A percentile compares a stretch with the other conserved stretches of the same genome.
Evolutionary conservation across 2,797 vertebrate species (phyloP).

Genomic region (Tarsius wallacei): DNA sequence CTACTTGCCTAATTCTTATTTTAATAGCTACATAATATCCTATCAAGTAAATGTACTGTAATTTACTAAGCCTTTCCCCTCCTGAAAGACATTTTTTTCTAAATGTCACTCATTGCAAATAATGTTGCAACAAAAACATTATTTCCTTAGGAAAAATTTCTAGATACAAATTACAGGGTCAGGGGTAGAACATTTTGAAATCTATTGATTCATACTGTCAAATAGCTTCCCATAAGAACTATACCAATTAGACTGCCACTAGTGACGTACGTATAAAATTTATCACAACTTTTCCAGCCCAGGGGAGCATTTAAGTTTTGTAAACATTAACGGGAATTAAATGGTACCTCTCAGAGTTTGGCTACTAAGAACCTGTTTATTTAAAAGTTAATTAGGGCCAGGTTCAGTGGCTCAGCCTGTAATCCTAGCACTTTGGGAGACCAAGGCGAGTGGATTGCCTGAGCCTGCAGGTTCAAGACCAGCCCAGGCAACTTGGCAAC

Average conservation of each 20-base stretch:
- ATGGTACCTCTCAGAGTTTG: background rate
- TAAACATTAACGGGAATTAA: background rate
- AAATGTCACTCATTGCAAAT: background rate
- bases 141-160: background rate
- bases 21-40: background rate
- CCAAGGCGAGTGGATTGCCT: too few species aligned
- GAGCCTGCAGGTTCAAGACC: too few species aligned
- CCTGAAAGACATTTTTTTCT: background rate
- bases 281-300: background rate
- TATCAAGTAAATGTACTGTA: background rate
- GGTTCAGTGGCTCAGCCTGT: too few species aligned
- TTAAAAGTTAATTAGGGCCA: background rate
- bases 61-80: background rate
- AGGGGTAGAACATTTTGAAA: background rate
- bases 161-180: background rate
- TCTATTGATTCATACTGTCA: background rate
- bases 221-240: background rate
- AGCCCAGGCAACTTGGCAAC: too few species aligned
- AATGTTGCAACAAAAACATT: background rate
- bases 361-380: background rate
- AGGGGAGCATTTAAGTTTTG: conserved; percentile 6
- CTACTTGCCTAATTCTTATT: background rate
- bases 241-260: background rate
- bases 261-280: background rate
- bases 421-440: too few species aligned